Evolutionary conservation across 2,888 invertebrate species (phyloP).

Genomic region (Vesta saturnalis): DNA sequence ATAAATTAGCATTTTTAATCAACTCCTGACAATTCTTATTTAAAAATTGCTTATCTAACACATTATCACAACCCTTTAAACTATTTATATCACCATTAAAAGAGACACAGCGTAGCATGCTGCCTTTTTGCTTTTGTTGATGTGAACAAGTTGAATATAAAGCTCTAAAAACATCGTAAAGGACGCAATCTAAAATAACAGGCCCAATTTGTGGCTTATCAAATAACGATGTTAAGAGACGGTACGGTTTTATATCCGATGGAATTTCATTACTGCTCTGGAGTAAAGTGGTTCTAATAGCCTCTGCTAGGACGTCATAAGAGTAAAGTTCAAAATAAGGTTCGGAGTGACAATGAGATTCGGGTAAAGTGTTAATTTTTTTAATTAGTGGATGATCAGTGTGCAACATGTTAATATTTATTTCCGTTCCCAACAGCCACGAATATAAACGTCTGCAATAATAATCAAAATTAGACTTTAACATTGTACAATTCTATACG

Average conservation of each 20-base stretch:
- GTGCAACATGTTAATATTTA: constrained; percentile 63
- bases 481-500: too few species aligned
- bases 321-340: constrained; percentile 74
- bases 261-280: constrained; percentile 64
- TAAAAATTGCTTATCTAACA: constrained; percentile 57
- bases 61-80: constrained; percentile 52
- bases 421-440: constrained; percentile 83
- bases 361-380: constrained; percentile 50
- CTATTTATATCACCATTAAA: constrained; percentile 60
- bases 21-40: constrained; percentile 71
- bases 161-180: constrained; percentile 80
- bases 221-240: constrained; percentile 82
- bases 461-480: constrained; percentile 18
- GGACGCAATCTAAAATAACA: constrained; percentile 78
- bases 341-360: constrained; percentile 56
- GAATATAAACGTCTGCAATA: constrained; percentile 76
- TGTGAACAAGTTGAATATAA: constrained; percentile 66
- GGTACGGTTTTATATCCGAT: constrained; percentile 75
- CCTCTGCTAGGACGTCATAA: constrained; percentile 72
- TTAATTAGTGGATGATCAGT: constrained; percentile 57
- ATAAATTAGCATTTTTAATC: constrained; percentile 83
- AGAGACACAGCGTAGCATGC: constrained; percentile 56
- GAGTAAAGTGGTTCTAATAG: constrained; percentile 70
- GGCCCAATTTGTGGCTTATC: constrained; percentile 90
- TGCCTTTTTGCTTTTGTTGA: constrained; percentile 57